Conservation (phyloP, 2,113 vertebrate species). For the Prinia subflava region DNA sequence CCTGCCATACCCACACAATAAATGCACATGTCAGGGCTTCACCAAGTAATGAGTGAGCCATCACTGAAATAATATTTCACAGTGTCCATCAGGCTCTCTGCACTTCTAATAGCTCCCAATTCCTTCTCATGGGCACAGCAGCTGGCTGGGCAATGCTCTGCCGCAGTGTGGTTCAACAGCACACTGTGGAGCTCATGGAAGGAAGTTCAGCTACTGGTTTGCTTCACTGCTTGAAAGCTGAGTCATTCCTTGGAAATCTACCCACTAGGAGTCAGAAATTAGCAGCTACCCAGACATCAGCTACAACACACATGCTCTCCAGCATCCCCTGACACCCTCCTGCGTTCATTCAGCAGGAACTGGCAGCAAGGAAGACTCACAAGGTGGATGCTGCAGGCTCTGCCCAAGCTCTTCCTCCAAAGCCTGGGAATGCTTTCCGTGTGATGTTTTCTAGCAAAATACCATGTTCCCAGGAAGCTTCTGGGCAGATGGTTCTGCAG, state of each 20-base stretch:
- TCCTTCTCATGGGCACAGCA: neutral
- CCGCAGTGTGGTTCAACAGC: neutral
- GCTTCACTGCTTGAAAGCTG: neutral
- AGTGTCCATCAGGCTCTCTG: neutral
- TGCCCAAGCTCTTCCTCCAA: neutral
- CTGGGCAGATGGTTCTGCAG: neutral
- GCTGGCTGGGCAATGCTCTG: neutral
- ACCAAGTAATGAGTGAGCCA: neutral
- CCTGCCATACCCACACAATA: neutral
- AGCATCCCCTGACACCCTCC: neutral
- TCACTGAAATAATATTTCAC: neutral
- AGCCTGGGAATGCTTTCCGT: rapidly evolving
- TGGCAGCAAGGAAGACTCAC: neutral
- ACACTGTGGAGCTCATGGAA: neutral
- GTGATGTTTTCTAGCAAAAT: neutral
- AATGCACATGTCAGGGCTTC: neutral
- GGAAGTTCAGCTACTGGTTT: neutral
- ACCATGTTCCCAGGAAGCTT: neutral
- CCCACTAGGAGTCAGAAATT: neutral
- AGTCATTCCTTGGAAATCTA: neutral
- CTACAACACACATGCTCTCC: neutral
- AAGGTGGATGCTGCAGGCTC: neutral
- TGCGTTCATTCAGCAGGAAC: neutral
- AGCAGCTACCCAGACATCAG: neutral
- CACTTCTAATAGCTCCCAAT: neutral